phyloP scores from a whole-genome alignment of 2,113 vertebrate genomes.

The Limnothrissa miodon region DNA sequence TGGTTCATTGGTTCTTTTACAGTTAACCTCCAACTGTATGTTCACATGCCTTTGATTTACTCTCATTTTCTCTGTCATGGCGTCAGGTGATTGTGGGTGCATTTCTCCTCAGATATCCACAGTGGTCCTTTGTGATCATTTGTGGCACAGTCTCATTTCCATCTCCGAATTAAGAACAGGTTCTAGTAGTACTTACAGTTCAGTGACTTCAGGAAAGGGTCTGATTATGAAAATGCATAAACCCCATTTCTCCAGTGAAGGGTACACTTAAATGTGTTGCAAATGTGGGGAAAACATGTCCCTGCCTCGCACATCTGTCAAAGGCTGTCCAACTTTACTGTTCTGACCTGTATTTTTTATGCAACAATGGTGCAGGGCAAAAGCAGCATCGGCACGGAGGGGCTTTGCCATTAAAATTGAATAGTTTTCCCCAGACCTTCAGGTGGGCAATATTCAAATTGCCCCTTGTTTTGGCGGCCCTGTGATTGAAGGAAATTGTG shows the following conservation, averaged over 20 bases:
- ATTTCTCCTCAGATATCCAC: background rate
- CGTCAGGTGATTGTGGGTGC: background rate
- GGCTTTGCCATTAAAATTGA: constrained; percentile 57
- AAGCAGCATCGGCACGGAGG: constrained; percentile 18
- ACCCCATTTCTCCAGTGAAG: background rate
- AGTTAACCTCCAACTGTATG: background rate
- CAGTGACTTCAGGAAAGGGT: background rate
- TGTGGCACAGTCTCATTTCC: background rate
- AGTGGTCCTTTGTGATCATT: background rate
- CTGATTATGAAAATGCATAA: background rate
- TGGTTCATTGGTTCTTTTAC: background rate
- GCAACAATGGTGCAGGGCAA: constrained; percentile 31
- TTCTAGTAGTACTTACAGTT: background rate
- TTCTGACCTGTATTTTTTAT: constrained; percentile 43
- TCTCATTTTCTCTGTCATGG: background rate
- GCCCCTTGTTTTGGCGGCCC: constrained; percentile 62
- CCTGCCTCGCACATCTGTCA: constrained; percentile 59
- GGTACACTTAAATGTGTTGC: constrained; percentile 8
- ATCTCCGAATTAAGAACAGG: background rate
- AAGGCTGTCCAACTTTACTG: constrained; percentile 63
- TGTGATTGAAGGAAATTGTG: constrained; percentile 77
- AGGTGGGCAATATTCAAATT: constrained; percentile 71
- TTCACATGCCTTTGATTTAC: background rate
- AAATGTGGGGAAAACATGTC: constrained; percentile 55
- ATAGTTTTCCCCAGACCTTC: constrained; percentile 65